Conservation (phyloP, 2,888 invertebrate species). For the Cosmia pyralina region DNA sequence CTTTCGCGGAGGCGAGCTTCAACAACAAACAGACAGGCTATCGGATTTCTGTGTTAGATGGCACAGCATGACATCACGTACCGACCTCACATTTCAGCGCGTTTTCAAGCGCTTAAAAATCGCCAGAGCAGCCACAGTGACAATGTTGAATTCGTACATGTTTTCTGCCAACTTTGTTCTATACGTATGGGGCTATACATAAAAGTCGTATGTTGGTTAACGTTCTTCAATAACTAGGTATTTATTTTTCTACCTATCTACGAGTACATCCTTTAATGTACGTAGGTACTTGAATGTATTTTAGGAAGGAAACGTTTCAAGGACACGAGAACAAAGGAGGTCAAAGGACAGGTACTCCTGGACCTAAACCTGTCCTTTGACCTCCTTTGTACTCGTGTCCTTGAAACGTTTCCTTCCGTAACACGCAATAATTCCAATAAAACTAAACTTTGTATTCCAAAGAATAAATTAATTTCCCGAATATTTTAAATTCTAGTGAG, state of each 20-base stretch:
- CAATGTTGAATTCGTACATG: neutral
- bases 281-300: neutral
- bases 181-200: neutral
- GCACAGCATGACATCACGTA: slow-evolving; percentile 31
- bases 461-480: slow-evolving; percentile 48
- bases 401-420: slow-evolving; percentile 34
- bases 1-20: slow-evolving; percentile 37
- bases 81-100: slow-evolving; percentile 1
- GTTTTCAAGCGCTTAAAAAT: slow-evolving; percentile 24
- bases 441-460: slow-evolving; percentile 38
- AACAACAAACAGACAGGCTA: slow-evolving; percentile 51
- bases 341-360: no score
- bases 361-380: neutral
- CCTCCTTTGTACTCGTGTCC: slow-evolving; percentile 27
- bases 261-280: neutral
- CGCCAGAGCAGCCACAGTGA: neutral
- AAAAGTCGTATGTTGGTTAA: neutral
- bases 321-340: no score
- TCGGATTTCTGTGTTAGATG: slow-evolving; percentile 36
- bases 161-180: neutral
- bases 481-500: slow-evolving; percentile 53
- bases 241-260: neutral
- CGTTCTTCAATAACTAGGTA: neutral
- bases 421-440: slow-evolving; percentile 48
- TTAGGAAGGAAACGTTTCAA: no score